Conservation (phyloP, 2,797 vertebrate genomes). For the Sebastes taczanowskii region DNA sequence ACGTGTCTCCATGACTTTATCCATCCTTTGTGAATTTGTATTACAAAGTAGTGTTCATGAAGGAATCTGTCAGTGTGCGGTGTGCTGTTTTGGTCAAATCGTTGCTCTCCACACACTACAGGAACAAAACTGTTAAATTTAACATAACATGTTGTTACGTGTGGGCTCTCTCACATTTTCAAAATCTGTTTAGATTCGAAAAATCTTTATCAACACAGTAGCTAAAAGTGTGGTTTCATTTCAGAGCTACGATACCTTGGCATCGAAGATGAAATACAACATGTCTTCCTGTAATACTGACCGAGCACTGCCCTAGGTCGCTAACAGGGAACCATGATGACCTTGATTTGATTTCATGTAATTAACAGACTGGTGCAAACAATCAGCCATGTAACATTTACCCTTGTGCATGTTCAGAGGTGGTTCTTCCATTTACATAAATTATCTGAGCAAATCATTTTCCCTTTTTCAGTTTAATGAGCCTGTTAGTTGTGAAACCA, state of each 20-base stretch:
- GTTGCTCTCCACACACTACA: too few species aligned
- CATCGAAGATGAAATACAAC: not conserved
- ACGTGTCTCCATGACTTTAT: too few species aligned
- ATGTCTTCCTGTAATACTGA: not conserved
- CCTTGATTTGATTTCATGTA: not conserved
- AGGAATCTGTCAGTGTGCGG: too few species aligned
- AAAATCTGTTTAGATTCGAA: too few species aligned
- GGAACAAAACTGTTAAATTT: too few species aligned
- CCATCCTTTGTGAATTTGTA: too few species aligned
- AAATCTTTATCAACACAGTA: not conserved
- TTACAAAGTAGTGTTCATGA: too few species aligned
- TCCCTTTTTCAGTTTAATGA: conserved; percentile 14
- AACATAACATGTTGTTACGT: too few species aligned
- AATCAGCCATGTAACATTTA: conserved; percentile 12
- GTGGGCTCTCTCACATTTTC: too few species aligned
- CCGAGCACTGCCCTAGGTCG: not conserved
- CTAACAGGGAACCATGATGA: not conserved
- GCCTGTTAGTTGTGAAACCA: not conserved
- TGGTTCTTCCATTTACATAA: conserved; percentile 6
- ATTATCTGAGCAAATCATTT: conserved; percentile 11
- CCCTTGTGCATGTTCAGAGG: conserved; percentile 14
- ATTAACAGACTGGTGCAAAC: conserved; percentile 3
- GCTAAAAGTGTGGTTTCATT: not conserved
- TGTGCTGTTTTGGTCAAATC: too few species aligned
- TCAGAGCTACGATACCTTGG: not conserved